Conservation (phyloP, 2,113 vertebrate genomes). For the Glaucomys volans region DNA sequence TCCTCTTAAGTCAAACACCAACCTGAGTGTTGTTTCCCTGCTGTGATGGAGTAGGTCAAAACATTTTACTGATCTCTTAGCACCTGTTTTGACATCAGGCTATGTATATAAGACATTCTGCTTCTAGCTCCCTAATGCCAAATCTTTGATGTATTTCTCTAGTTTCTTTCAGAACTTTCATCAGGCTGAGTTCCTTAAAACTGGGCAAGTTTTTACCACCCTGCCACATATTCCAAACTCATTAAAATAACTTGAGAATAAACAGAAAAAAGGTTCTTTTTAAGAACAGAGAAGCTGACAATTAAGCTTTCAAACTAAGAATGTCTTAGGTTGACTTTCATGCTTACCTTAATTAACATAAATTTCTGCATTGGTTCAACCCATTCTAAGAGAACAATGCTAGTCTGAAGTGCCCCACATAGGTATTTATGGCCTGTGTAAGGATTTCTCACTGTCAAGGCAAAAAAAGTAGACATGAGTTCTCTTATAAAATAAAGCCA, state of each 20-base stretch:
- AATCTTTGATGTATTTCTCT: background rate
- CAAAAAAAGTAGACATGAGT: slow-evolving; percentile 71
- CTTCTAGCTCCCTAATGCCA: background rate
- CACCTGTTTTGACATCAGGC: background rate
- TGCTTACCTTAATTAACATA: slow-evolving; percentile 98
- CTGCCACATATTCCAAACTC: background rate
- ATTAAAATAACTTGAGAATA: slow-evolving; percentile 31
- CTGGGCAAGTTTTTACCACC: background rate
- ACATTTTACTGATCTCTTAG: background rate
- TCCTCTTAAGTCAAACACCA: background rate
- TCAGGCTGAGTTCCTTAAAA: background rate
- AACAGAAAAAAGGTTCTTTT: background rate
- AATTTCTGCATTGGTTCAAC: slow-evolving; percentile 99
- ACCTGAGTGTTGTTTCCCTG: background rate
- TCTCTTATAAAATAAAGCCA: slow-evolving; percentile 45
- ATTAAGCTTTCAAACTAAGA: slow-evolving; percentile 31
- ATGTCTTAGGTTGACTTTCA: background rate
- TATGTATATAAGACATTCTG: background rate
- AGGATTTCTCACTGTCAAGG: slow-evolving; percentile 94
- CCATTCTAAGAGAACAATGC: slow-evolving; percentile 97
- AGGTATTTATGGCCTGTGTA: slow-evolving; percentile 98
- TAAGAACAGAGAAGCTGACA: slow-evolving; percentile 36
- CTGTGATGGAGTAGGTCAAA: background rate
- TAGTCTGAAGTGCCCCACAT: slow-evolving; percentile 97
- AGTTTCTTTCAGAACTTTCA: slow-evolving; percentile 19